These are phyloP conservation scores for Apamea crenata DNA, from an alignment of 2,888 invertebrate genomes.

Conservation along the genomic window DNA sequence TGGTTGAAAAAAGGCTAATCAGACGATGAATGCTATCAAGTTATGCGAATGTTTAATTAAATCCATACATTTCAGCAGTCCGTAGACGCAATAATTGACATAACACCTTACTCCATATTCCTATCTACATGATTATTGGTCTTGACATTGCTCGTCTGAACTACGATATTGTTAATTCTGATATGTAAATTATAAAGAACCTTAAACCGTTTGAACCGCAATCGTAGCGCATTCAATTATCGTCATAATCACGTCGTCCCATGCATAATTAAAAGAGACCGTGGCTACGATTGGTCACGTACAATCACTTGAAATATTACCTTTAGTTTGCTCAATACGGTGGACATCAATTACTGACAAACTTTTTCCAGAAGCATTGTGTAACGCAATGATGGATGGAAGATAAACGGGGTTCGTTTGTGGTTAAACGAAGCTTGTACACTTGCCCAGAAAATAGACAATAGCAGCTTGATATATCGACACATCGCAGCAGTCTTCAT, in stretches of 20 bases:
- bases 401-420: conserved; percentile 58
- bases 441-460: conserved; percentile 70
- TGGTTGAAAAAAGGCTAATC: no score
- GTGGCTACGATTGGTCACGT: conserved; percentile 75
- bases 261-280: conserved; percentile 73
- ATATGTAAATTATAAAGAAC: conserved; percentile 42
- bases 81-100: neutral
- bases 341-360: conserved; percentile 56
- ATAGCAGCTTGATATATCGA: conserved; percentile 75
- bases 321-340: conserved; percentile 58
- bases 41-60: neutral
- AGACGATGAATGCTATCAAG: neutral
- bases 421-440: conserved; percentile 48
- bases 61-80: conserved; percentile 6
- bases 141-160: neutral
- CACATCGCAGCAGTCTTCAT: conserved; percentile 74
- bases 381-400: conserved; percentile 53
- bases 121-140: neutral
- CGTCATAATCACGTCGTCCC: conserved; percentile 70
- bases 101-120: conserved; percentile 7
- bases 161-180: conserved; percentile 28
- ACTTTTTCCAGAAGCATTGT: conserved; percentile 57
- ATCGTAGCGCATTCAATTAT: conserved; percentile 68
- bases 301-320: conserved; percentile 62
- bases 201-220: conserved; percentile 37